These are phyloP conservation scores for Morelia viridis DNA, from an alignment of 2,797 vertebrate species.

Conservation along the genomic window DNA sequence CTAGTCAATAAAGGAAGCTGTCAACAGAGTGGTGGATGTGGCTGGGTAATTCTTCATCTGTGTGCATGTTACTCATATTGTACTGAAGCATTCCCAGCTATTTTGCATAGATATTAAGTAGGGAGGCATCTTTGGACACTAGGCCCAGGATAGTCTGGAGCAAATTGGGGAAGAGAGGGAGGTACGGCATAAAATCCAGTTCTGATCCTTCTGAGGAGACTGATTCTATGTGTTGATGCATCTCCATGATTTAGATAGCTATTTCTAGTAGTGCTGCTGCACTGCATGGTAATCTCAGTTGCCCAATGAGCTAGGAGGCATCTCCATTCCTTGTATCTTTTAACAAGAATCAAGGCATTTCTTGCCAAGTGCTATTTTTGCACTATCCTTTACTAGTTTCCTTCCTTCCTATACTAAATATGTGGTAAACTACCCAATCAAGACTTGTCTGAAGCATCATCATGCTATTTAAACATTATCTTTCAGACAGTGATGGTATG, in stretches of 20 bases:
- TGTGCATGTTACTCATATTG: background rate
- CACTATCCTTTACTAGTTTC: background rate
- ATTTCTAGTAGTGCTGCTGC: background rate
- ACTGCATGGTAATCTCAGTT: background rate
- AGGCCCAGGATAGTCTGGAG: background rate
- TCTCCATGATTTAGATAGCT: background rate
- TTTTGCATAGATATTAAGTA: background rate
- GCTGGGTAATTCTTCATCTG: background rate
- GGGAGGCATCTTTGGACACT: background rate
- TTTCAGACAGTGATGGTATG: background rate
- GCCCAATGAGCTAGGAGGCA: background rate
- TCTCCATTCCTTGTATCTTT: background rate
- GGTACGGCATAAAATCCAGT: background rate
- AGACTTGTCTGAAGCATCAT: background rate
- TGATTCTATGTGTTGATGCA: background rate
- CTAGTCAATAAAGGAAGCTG: background rate
- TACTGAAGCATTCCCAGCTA: background rate
- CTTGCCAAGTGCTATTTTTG: background rate
- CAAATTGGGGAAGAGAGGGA: background rate
- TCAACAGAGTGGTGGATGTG: no score
- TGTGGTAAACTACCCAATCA: background rate
- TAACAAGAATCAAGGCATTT: background rate
- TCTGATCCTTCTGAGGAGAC: background rate
- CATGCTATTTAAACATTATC: background rate
- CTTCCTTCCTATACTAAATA: background rate